Evolutionary conservation across 2,888 invertebrate species (phyloP).

Genomic region (Actias luna): DNA sequence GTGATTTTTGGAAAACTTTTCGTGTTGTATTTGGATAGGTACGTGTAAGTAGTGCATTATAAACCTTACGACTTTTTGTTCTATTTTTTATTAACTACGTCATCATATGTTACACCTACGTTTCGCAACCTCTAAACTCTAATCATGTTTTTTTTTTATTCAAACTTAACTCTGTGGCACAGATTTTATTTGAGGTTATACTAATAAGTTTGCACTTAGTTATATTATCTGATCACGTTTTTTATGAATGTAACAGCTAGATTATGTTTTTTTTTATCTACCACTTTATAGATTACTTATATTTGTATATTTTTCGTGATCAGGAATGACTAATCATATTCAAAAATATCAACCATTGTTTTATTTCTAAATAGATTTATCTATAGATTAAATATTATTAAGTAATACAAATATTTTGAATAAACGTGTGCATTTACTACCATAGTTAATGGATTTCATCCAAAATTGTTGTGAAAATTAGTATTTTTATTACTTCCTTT

Average conservation of each 20-base stretch:
- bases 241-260: neutral
- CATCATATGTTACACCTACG: slow-evolving; percentile 10
- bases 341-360: neutral
- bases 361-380: neutral
- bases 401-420: too few species aligned
- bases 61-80: neutral
- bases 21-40: neutral
- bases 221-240: neutral
- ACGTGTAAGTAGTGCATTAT: neutral
- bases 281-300: too few species aligned
- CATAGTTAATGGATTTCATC: too few species aligned
- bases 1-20: neutral
- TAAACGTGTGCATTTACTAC: too few species aligned
- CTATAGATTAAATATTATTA: too few species aligned
- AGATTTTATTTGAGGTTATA: slow-evolving; percentile 16
- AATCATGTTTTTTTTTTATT: slow-evolving; percentile 8
- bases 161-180: slow-evolving; percentile 9
- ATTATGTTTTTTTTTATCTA: neutral
- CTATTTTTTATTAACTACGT: slow-evolving; percentile 14
- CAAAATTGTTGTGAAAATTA: too few species aligned
- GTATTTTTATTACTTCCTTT: too few species aligned
- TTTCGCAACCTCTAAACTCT: slow-evolving; percentile 11
- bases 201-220: neutral
- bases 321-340: neutral
- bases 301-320: neutral